These are phyloP conservation scores for Pocillopora grandis DNA, from an alignment of 92 coral and sea anemone species.

Conservation along the genomic window DNA sequence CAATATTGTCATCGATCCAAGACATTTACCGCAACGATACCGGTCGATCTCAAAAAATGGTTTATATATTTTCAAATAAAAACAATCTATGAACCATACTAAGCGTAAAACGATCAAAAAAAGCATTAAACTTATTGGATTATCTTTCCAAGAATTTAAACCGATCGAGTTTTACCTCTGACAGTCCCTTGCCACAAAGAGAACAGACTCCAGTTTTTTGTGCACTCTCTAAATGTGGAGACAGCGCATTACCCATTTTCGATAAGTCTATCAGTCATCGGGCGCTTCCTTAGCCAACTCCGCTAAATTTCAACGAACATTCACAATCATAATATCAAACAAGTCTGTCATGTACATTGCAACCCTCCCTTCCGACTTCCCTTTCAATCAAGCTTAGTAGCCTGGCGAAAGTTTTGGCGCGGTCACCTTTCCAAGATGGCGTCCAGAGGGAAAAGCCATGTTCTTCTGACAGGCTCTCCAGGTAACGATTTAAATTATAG, in stretches of 20 bases:
- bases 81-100: not conserved
- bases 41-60: not conserved
- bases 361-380: too few relatives aligned
- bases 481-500: constrained; percentile 28
- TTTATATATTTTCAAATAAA: not conserved
- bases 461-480: constrained; percentile 79
- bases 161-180: constrained; percentile 55
- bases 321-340: too few relatives aligned
- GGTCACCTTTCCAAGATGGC: constrained; percentile 56
- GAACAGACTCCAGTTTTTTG: constrained; percentile 94
- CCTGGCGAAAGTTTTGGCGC: constrained; percentile 30
- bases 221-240: constrained; percentile 92
- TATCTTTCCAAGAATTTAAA: not conserved
- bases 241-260: constrained; percentile 75
- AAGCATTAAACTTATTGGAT: too few relatives aligned
- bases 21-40: too few relatives aligned
- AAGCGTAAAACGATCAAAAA: not conserved
- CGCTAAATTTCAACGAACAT: not conserved
- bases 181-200: constrained; percentile 64
- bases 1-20: too few relatives aligned
- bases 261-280: constrained; percentile 4
- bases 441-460: constrained; percentile 49
- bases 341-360: not conserved
- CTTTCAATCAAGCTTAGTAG: constrained; percentile 32
- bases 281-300: not conserved